Conservation (phyloP, 1,140 invertebrate species). For the Nilaparvata lugens region DNA sequence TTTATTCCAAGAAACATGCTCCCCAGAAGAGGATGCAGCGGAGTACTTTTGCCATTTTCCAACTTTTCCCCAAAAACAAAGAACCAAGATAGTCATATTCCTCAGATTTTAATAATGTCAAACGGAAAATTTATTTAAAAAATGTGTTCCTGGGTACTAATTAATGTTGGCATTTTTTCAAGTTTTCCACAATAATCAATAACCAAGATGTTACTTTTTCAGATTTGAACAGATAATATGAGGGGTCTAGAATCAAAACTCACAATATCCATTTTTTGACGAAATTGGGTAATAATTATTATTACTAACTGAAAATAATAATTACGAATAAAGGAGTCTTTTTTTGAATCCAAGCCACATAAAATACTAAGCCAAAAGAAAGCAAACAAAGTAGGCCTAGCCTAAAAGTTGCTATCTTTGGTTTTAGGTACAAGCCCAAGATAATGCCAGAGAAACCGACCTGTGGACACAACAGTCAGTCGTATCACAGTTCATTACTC, state of each 20-base stretch:
- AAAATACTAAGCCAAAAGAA: not conserved
- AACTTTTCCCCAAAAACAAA: no score
- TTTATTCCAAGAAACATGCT: no score
- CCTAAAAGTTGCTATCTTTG: not conserved
- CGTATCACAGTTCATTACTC: not conserved
- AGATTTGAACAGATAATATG: no score
- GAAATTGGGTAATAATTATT: not conserved
- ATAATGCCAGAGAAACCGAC: not conserved
- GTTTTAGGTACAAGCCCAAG: constrained; percentile 8
- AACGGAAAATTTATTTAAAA: no score
- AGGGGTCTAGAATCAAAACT: constrained; percentile 12
- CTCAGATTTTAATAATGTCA: no score
- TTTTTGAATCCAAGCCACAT: not conserved
- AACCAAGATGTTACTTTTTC: no score
- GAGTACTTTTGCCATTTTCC: no score
- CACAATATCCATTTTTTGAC: constrained; percentile 2
- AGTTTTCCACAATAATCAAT: no score
- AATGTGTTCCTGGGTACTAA: no score
- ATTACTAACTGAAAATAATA: not conserved
- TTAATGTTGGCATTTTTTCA: no score
- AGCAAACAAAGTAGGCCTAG: not conserved
- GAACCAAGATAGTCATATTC: no score
- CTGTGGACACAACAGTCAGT: not conserved
- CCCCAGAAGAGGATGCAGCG: no score
- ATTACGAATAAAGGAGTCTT: not conserved